A percentile compares a stretch with the other conserved stretches of the same genome.
These are phyloP conservation scores for Oreortyx pictus DNA, from an alignment of 2,797 vertebrate species.

Conservation along the genomic window DNA sequence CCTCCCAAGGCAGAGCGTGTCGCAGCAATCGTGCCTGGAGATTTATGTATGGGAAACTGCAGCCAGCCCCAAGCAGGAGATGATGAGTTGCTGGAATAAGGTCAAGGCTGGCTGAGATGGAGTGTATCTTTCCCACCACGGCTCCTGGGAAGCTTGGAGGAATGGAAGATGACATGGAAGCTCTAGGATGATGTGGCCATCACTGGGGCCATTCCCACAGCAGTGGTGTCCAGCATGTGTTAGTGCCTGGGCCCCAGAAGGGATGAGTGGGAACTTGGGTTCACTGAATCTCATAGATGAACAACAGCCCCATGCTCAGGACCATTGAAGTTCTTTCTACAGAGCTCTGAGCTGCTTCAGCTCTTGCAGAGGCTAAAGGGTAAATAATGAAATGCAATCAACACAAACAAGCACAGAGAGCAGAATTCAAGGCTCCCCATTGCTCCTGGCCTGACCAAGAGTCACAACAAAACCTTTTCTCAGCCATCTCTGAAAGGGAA, in stretches of 20 bases:
- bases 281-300: background rate
- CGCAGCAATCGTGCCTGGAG: background rate
- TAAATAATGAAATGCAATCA: background rate
- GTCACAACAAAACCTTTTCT: conserved; percentile 59
- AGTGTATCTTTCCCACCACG: background rate
- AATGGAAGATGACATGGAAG: background rate
- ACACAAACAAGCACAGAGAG: conserved; percentile 31
- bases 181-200: background rate
- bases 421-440: background rate
- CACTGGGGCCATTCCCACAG: background rate
- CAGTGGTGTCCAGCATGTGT: background rate
- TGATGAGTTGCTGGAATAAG: conserved; percentile 23
- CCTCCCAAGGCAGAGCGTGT: background rate
- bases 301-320: background rate
- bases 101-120: background rate
- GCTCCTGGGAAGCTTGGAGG: background rate
- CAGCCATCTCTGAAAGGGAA: conserved; percentile 41
- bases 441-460: background rate
- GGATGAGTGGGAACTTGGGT: background rate
- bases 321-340: background rate
- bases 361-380: background rate
- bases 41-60: conserved; percentile 14
- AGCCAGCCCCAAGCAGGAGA: background rate
- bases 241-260: background rate
- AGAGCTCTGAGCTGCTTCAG: background rate